Evolutionary conservation across 2,113 vertebrate genomes (phyloP).

Genomic region (Hirundichthys speculiger): DNA sequence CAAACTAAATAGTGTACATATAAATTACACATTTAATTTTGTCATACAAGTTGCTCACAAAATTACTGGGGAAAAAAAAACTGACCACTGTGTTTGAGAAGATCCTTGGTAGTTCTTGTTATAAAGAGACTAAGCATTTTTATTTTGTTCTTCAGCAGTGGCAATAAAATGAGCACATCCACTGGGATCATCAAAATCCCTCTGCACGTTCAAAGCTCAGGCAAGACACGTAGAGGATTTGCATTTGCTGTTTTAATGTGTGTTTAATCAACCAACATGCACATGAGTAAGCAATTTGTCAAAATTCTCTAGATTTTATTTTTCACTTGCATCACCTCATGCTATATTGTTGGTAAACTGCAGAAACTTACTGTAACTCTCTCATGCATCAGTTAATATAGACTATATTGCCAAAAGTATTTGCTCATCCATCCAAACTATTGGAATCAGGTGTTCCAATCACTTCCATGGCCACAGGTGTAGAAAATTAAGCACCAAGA

Average conservation of each 20-base stretch:
- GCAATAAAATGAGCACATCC: conserved; percentile 29
- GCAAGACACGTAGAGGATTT: conserved; percentile 53
- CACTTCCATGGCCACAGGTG: too few relatives aligned
- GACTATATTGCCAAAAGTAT: too few relatives aligned
- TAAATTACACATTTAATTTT: too few relatives aligned
- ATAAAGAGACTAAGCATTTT: conserved; percentile 36
- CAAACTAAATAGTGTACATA: background rate
- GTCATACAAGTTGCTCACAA: too few relatives aligned
- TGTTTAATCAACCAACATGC: conserved; percentile 41
- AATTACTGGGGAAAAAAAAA: too few relatives aligned
- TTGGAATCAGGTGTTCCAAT: too few relatives aligned
- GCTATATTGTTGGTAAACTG: too few relatives aligned
- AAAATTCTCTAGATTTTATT: conserved; percentile 8
- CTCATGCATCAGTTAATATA: conserved; percentile 27
- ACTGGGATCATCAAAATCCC: conserved; percentile 51
- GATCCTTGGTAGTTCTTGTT: conserved; percentile 30
- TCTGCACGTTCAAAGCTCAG: conserved; percentile 46
- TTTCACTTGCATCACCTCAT: conserved; percentile 13
- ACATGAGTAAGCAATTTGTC: conserved; percentile 47
- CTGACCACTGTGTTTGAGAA: background rate
- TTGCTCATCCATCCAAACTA: too few relatives aligned
- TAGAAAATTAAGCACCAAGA: too few relatives aligned
- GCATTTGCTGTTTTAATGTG: conserved; percentile 40
- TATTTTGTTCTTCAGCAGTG: conserved; percentile 26
- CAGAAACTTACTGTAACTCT: background rate